These are phyloP conservation scores for Perognathus longimembris DNA, from an alignment of 2,113 vertebrate species.

Conservation along the genomic window DNA sequence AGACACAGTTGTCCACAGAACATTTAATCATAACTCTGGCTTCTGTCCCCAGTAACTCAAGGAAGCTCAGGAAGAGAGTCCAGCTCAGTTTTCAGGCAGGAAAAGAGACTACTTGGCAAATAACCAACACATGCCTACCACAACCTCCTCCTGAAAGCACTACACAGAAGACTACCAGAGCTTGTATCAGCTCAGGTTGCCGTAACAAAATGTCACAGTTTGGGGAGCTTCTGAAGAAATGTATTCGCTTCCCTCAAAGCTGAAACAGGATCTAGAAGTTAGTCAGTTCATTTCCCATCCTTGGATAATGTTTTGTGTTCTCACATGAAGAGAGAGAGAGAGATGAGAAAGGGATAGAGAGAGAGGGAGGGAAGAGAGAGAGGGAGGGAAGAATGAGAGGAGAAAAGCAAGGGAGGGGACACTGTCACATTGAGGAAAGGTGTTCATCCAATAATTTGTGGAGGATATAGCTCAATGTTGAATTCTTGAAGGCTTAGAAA, in stretches of 20 bases:
- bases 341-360: not conserved
- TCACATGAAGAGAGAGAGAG: not conserved
- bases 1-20: not conserved
- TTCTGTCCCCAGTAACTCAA: not conserved
- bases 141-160: not conserved
- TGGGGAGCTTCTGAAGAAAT: not conserved
- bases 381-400: rapidly evolving
- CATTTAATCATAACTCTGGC: not conserved
- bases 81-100: not conserved
- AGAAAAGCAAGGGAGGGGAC: not conserved
- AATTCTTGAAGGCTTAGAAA: slow-evolving; percentile 74
- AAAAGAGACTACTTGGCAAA: not conserved
- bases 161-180: not conserved
- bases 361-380: not conserved
- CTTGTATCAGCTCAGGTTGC: not conserved
- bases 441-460: not conserved
- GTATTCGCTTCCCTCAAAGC: too few species aligned
- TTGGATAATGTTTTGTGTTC: not conserved
- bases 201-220: not conserved
- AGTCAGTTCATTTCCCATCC: not conserved
- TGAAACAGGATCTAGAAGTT: not conserved
- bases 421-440: not conserved
- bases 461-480: not conserved
- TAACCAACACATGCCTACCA: not conserved
- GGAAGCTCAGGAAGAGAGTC: not conserved